These are phyloP conservation scores for Clamator glandarius DNA, from an alignment of 2,797 vertebrate genomes.

Conservation along the genomic window DNA sequence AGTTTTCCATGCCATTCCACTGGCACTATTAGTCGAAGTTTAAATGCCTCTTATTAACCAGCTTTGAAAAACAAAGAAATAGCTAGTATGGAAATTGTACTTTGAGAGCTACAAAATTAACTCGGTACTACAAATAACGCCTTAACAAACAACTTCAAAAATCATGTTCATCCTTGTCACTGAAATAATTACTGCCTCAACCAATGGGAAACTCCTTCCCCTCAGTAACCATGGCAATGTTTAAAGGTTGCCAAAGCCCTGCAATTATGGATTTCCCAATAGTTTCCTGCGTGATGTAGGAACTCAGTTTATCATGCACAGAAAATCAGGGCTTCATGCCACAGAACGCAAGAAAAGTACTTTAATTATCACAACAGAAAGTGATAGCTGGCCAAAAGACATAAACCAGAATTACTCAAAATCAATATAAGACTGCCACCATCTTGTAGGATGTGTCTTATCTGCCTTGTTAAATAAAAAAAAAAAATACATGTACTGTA, in stretches of 20 bases:
- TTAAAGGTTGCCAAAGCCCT: constrained; percentile 18
- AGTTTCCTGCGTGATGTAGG: background rate
- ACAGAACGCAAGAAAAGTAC: constrained; percentile 6
- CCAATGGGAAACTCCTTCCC: constrained; percentile 28
- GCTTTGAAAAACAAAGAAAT: background rate
- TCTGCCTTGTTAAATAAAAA: constrained; percentile 13
- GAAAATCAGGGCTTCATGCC: background rate
- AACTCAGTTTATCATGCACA: background rate
- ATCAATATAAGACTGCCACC: constrained; percentile 29
- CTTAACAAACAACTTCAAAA: constrained; percentile 29
- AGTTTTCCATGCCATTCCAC: background rate
- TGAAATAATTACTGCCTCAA: background rate
- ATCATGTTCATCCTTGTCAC: constrained; percentile 13
- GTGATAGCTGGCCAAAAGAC: background rate
- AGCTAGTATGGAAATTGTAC: background rate
- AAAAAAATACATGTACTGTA: background rate
- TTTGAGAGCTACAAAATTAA: background rate
- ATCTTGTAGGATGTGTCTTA: background rate
- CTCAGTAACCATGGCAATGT: constrained; percentile 52
- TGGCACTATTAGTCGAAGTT: background rate
- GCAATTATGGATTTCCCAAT: constrained; percentile 51
- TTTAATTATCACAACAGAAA: constrained; percentile 44
- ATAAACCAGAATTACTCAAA: constrained; percentile 25
- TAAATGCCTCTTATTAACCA: constrained; percentile 22
- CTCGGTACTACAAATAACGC: background rate